phyloP scores from a whole-genome alignment of 1,140 invertebrate genomes.

The Antheraea pernyi region DNA sequence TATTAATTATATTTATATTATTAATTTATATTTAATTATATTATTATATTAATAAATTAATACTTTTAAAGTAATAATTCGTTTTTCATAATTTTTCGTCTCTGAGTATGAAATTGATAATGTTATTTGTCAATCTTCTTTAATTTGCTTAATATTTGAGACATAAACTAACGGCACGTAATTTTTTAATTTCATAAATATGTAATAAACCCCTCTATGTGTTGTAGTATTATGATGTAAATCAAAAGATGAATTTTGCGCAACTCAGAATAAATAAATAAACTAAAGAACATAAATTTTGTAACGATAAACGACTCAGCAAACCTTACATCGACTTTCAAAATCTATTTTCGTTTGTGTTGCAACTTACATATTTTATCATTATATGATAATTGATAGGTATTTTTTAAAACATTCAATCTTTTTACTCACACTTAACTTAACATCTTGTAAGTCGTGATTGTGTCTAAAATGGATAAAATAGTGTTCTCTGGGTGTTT shows the following conservation, averaged over 20 bases:
- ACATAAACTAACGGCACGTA: neutral
- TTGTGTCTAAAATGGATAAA: too few relatives aligned
- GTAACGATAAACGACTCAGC: slow-evolving; percentile 17
- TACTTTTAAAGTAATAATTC: too few relatives aligned
- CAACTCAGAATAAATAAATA: slow-evolving; percentile 16
- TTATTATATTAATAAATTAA: too few relatives aligned
- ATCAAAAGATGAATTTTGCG: slow-evolving; percentile 20
- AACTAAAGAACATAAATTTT: slow-evolving; percentile 17
- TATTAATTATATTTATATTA: neutral
- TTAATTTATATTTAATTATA: too few relatives aligned
- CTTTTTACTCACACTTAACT: too few relatives aligned
- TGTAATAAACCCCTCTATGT: slow-evolving; percentile 8
- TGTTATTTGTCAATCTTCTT: too few relatives aligned
- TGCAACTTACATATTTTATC: slow-evolving; percentile 8
- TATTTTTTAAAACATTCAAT: neutral
- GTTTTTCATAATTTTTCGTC: too few relatives aligned
- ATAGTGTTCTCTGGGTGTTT: too few relatives aligned
- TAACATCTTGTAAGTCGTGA: too few relatives aligned
- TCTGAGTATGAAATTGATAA: too few relatives aligned
- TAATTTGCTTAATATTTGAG: neutral
- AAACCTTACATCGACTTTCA: slow-evolving; percentile 17
- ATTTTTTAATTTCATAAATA: slow-evolving; percentile 13
- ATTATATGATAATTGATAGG: slow-evolving; percentile 1
- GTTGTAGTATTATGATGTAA: slow-evolving; percentile 15
- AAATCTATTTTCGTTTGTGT: slow-evolving; percentile 9